These are phyloP conservation scores for Beris morrisii DNA, from an alignment of 2,888 invertebrate genomes.

Conservation along the genomic window DNA sequence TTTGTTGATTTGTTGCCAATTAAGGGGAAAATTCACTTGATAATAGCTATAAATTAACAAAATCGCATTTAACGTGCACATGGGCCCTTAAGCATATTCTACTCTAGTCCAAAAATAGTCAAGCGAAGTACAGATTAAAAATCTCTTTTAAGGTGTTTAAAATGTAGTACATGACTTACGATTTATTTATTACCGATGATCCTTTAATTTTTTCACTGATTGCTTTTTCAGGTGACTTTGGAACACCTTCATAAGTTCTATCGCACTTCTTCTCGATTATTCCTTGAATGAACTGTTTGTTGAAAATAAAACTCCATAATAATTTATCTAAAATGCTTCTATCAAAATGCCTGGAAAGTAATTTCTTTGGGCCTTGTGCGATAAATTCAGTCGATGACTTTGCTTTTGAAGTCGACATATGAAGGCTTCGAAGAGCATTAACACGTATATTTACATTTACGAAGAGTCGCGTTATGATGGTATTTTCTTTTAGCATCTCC, in stretches of 20 bases:
- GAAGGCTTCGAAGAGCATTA: neutral
- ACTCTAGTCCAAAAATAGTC: too few relatives aligned
- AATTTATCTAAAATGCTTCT: slow-evolving; percentile 21
- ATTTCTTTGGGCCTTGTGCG: slow-evolving; percentile 7
- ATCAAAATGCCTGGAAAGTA: slow-evolving; percentile 10
- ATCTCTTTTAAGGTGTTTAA: too few relatives aligned
- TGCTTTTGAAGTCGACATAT: neutral
- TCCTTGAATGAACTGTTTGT: slow-evolving; percentile 10
- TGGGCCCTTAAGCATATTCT: too few relatives aligned
- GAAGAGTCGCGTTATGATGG: slow-evolving; percentile 14
- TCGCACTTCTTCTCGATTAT: slow-evolving; percentile 14
- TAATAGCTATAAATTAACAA: too few relatives aligned
- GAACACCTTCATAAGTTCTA: neutral
- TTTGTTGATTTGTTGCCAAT: too few relatives aligned
- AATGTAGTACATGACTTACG: too few relatives aligned
- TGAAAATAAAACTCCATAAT: slow-evolving; percentile 28
- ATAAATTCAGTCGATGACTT: neutral
- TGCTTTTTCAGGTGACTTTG: too few relatives aligned
- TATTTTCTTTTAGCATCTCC: neutral
- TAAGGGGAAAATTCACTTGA: too few relatives aligned
- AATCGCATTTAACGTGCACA: too few relatives aligned
- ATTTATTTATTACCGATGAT: too few relatives aligned
- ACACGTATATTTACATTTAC: slow-evolving; percentile 21
- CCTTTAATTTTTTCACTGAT: too few relatives aligned
- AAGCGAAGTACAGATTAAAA: too few relatives aligned